phyloP scores from a whole-genome alignment of 2,113 vertebrate genomes.

The Desmodus rotundus region DNA sequence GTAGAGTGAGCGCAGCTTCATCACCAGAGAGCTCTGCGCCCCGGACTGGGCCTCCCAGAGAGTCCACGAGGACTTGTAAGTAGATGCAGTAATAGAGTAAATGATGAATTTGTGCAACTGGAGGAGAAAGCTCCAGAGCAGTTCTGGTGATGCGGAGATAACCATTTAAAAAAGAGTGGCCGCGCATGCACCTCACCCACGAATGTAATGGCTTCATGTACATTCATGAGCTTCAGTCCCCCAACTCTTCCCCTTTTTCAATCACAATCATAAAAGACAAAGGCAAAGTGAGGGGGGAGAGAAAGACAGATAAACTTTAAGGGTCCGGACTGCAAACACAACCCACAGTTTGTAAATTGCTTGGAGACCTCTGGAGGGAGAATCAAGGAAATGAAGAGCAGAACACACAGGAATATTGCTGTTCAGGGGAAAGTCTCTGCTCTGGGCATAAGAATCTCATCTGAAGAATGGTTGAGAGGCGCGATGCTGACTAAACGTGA shows the following conservation, averaged over 20 bases:
- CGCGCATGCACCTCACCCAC: not conserved
- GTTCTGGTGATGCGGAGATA: conserved; percentile 59
- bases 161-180: conserved; percentile 51
- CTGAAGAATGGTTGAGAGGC: conserved; percentile 40
- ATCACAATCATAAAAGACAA: conserved; percentile 63
- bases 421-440: conserved; percentile 57
- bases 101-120: conserved; percentile 71
- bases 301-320: conserved; percentile 58
- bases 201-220: conserved; percentile 56
- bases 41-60: conserved; percentile 64
- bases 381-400: conserved; percentile 66
- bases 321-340: conserved; percentile 60
- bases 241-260: conserved; percentile 42
- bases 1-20: conserved; percentile 64
- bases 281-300: conserved; percentile 30
- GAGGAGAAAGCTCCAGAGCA: conserved; percentile 59
- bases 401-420: conserved; percentile 59
- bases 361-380: conserved; percentile 68
- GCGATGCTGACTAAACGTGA: not conserved
- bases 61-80: conserved; percentile 75
- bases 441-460: conserved; percentile 56
- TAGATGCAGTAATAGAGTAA: conserved; percentile 74
- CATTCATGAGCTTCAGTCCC: conserved; percentile 36
- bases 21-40: conserved; percentile 51
- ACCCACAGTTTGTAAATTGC: conserved; percentile 72